Percentiles rank a stretch among this genome's conserved stretches.
These are phyloP conservation scores for Sebastes steindachneri DNA, from an alignment of 2,797 vertebrate genomes.

Conservation along the genomic window DNA sequence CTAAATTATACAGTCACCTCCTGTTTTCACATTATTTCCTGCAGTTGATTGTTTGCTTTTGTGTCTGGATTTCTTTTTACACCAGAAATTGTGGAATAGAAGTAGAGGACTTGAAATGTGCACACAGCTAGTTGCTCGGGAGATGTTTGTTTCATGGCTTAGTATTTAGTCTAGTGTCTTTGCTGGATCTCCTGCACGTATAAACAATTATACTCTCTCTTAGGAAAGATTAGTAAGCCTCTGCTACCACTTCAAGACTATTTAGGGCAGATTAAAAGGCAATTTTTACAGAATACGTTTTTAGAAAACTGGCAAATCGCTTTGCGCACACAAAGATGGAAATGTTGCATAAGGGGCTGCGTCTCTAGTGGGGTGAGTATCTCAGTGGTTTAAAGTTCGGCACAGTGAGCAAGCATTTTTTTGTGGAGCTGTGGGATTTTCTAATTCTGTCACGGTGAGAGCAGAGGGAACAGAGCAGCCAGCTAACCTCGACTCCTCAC, in stretches of 20 bases:
- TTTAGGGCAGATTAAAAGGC: slow-evolving; percentile 26
- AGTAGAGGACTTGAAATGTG: slow-evolving; percentile 15
- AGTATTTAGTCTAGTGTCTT: slow-evolving; percentile 66
- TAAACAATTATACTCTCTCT: slow-evolving; percentile 45
- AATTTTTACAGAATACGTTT: background rate
- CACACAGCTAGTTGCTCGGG: slow-evolving; percentile 9
- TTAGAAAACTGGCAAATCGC: slow-evolving; percentile 10
- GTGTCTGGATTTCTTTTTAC: slow-evolving; percentile 11
- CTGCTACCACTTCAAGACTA: slow-evolving; percentile 13
- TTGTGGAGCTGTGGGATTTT: slow-evolving; percentile 47
- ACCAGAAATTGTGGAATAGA: slow-evolving; percentile 1
- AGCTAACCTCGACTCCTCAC: slow-evolving; percentile 34
- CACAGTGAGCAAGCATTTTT: slow-evolving; percentile 34
- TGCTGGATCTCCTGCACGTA: slow-evolving; percentile 29
- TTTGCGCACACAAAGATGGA: background rate
- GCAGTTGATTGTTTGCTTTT: slow-evolving; percentile 11
- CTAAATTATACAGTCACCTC: slow-evolving; percentile 20
- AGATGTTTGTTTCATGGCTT: slow-evolving; percentile 52
- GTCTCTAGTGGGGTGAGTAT: background rate
- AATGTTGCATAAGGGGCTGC: background rate
- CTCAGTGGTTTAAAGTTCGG: slow-evolving; percentile 31
- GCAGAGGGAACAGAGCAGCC: slow-evolving; percentile 37
- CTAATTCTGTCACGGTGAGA: slow-evolving; percentile 44
- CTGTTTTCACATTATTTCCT: slow-evolving; percentile 35
- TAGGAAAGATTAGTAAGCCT: slow-evolving; percentile 26